A percentile compares a stretch with the other conserved stretches of the same genome.
Evolutionary conservation across 2,888 invertebrate species (phyloP).

Genomic region (Nudaria mundana): DNA sequence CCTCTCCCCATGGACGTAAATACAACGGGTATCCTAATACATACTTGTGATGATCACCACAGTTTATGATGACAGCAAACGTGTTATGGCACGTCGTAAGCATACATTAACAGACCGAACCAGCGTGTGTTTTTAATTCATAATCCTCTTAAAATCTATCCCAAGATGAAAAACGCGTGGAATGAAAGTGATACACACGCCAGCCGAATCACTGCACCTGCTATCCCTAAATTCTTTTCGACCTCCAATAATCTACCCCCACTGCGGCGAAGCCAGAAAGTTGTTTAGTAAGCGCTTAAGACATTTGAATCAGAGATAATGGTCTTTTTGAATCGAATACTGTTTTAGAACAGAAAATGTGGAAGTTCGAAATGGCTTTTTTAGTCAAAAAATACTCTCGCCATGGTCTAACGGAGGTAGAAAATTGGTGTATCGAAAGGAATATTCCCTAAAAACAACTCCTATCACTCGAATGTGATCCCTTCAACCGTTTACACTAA

Average conservation of each 20-base stretch:
- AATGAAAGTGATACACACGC: constrained; percentile 8
- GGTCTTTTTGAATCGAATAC: too few species aligned
- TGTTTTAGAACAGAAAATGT: too few species aligned
- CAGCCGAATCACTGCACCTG: constrained; percentile 28
- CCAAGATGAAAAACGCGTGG: background rate
- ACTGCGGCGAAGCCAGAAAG: too few species aligned
- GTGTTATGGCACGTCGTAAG: constrained; percentile 57
- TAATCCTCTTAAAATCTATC: background rate
- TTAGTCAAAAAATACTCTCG: too few species aligned
- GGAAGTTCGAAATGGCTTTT: too few species aligned
- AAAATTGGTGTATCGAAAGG: too few species aligned
- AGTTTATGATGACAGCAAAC: constrained; percentile 19
- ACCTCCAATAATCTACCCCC: too few species aligned
- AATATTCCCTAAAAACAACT: constrained; percentile 41
- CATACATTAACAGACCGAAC: constrained; percentile 26
- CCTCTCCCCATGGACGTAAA: constrained; percentile 43
- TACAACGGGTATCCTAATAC: constrained; percentile 44
- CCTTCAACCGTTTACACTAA: constrained; percentile 73
- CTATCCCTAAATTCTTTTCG: too few species aligned
- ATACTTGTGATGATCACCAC: constrained; percentile 27
- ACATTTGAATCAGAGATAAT: too few species aligned
- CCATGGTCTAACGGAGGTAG: too few species aligned
- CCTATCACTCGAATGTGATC: constrained; percentile 64
- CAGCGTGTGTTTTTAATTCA: constrained; percentile 5
- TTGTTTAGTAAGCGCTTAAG: too few species aligned